Conservation (phyloP, 2,113 vertebrate species). For the Sinocyclocheilus anshuiensis region DNA sequence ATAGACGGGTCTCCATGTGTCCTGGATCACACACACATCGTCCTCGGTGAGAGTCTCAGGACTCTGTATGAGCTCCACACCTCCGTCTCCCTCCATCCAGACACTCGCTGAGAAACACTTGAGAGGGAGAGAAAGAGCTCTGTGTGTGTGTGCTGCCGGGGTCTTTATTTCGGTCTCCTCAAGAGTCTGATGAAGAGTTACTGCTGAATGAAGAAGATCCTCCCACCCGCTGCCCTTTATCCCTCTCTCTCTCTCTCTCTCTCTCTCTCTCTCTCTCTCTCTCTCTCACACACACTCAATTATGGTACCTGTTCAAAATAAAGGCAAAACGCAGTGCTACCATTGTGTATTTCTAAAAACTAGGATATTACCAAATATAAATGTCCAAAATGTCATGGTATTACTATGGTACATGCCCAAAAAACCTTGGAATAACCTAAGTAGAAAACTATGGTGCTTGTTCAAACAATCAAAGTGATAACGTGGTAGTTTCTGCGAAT, state of each 20-base stretch:
- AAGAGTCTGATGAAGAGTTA: constrained; percentile 61
- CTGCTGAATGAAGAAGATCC: constrained; percentile 69
- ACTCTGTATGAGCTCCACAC: constrained; percentile 61
- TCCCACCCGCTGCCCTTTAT: constrained; percentile 54
- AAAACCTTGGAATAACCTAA: not conserved
- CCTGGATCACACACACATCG: constrained; percentile 69
- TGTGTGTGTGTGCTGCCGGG: not conserved
- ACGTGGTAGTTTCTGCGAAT: not conserved
- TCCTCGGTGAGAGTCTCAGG: constrained; percentile 68
- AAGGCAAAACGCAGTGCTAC: too few species aligned
- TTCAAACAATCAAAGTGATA: not conserved
- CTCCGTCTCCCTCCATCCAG: constrained; percentile 54
- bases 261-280: not conserved
- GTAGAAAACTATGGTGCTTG: not conserved
- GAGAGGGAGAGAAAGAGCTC: not conserved
- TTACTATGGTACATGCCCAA: not conserved
- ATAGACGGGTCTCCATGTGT: constrained; percentile 74
- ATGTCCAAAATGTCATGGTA: not conserved
- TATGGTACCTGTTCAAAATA: too few species aligned
- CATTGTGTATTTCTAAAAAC: not conserved
- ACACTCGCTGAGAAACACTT: not conserved
- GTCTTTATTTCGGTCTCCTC: not conserved
- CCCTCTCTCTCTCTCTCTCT: constrained; percentile 31
- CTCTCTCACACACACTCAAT: not conserved
- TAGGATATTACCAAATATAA: too few species aligned